Base-by-base conservation (phyloP, 2,888 invertebrate genomes). In the Erebia aethiops region DNA sequence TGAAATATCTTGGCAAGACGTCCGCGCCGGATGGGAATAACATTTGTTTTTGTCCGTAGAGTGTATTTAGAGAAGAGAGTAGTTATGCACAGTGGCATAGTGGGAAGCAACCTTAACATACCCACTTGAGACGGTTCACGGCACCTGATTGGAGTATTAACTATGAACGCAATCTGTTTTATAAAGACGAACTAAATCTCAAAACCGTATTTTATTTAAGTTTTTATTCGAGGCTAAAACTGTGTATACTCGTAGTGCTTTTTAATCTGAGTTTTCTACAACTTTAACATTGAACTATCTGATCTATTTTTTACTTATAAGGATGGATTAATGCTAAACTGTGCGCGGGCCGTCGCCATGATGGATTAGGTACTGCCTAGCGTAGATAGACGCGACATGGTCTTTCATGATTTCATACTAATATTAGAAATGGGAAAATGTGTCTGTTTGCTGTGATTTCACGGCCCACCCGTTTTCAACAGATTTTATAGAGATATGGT, bases 91-190 rank as follows among this genome's bases (percentile, higher is more conserved):
- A 13, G 21, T 46, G 61, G 46, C 46, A 18, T 7, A 13, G 21
- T 46, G 61, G 18, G 18, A 43, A 43, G 18, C 46, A 13, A 61
- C 18, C 46, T 61, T 46, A 11, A 61, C 13, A 3, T 8, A 46
- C 43, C 46, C 8, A 43, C 46, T 61, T 61, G 46, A 46, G 16
- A 35, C 10, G 41, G 41, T 60, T 60, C 60, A 60, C 9, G n/a
- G 35, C 41, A 61, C 13, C 61, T 61, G 18, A 46, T 61, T 61
- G 61, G 46, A 61, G 21, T 61, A 61, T 43, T 61, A 61, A 61
- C 43, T 61, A 61, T 13, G 46, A 21, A 46, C 41, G 18, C 61
- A 61, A 46, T 61, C 61, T 46, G 46, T 61, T 61, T 61, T 13
- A 61, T 8, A 61, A 46, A 61, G 21, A 43, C 18, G 18, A 14